phyloP scores from a whole-genome alignment of 2,797 vertebrate species.

The Sebastes baramenuke region DNA sequence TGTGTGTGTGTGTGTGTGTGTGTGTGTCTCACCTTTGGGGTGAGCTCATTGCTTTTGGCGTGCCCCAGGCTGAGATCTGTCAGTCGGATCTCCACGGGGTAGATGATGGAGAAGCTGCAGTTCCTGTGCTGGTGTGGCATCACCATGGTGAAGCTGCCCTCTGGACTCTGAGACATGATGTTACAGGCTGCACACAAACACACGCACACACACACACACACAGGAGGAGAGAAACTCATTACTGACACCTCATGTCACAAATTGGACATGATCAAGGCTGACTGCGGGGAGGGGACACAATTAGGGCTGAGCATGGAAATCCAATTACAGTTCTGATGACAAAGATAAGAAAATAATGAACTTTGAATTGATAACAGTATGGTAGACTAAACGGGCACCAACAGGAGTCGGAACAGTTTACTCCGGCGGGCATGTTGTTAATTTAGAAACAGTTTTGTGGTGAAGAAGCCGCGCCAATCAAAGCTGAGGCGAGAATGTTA shows the following conservation, averaged over 20 bases:
- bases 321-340: conserved; percentile 56
- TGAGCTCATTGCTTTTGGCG: conserved; percentile 77
- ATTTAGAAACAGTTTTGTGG: conserved; percentile 22
- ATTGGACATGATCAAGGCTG: conserved; percentile 61
- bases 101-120: conserved; percentile 98
- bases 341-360: conserved; percentile 60
- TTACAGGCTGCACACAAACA: conserved; percentile 87
- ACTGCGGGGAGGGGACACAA: conserved; percentile 56
- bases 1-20: conserved; percentile 14
- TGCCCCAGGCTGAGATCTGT: conserved; percentile 91
- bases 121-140: conserved; percentile 91
- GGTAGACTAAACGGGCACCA: conserved; percentile 15
- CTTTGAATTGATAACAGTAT: conserved; percentile 53
- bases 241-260: conserved; percentile 63
- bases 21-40: conserved; percentile 60
- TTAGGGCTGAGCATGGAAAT: conserved; percentile 57
- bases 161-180: conserved; percentile 94
- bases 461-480: conserved; percentile 6
- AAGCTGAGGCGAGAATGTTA: neutral
- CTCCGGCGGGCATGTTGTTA: conserved; percentile 25
- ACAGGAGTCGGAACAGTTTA: conserved; percentile 40
- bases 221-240: conserved; percentile 60
- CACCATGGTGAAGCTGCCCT: conserved; percentile 94
- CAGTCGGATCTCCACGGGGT: conserved; percentile 92
- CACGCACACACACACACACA: conserved; percentile 10